These are phyloP conservation scores for Alentia gelatinosa DNA, from an alignment of 2,888 invertebrate genomes.

Conservation along the genomic window DNA sequence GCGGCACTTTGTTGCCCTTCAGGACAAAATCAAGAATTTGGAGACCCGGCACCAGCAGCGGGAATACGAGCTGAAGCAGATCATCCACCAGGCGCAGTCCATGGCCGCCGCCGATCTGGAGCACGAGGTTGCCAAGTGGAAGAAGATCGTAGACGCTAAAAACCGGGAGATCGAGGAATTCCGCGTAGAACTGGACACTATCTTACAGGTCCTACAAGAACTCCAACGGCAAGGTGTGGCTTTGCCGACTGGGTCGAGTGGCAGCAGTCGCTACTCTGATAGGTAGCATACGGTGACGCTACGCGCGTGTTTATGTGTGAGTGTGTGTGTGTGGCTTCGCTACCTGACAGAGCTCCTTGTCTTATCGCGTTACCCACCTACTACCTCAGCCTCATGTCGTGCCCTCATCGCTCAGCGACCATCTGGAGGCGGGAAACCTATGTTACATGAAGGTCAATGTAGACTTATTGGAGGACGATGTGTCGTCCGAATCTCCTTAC, in stretches of 20 bases:
- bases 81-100: slow-evolving; percentile 71
- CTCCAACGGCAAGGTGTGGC: slow-evolving; percentile 78
- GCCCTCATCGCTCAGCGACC: too few species aligned
- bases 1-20: slow-evolving; percentile 77
- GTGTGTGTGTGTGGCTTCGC: too few species aligned
- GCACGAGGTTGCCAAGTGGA: slow-evolving; percentile 76
- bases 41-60: slow-evolving; percentile 74
- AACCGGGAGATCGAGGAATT: slow-evolving; percentile 78
- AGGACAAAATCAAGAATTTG: slow-evolving; percentile 76
- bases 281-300: slow-evolving; percentile 27
- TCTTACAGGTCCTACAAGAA: slow-evolving; percentile 76
- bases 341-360: too few species aligned
- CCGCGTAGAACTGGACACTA: slow-evolving; percentile 78
- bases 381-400: too few species aligned
- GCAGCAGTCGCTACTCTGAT: slow-evolving; percentile 5
- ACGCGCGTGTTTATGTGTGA: too few species aligned
- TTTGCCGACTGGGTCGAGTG: slow-evolving; percentile 67
- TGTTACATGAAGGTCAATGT: too few species aligned
- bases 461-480: too few species aligned
- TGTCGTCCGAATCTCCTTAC: too few species aligned
- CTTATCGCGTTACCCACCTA: too few species aligned
- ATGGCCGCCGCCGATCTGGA: slow-evolving; percentile 69
- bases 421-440: too few species aligned
- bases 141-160: slow-evolving; percentile 75
- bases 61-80: slow-evolving; percentile 73